These are phyloP conservation scores for Sebastolobus alascanus DNA, from an alignment of 2,797 vertebrate genomes.

Conservation along the genomic window DNA sequence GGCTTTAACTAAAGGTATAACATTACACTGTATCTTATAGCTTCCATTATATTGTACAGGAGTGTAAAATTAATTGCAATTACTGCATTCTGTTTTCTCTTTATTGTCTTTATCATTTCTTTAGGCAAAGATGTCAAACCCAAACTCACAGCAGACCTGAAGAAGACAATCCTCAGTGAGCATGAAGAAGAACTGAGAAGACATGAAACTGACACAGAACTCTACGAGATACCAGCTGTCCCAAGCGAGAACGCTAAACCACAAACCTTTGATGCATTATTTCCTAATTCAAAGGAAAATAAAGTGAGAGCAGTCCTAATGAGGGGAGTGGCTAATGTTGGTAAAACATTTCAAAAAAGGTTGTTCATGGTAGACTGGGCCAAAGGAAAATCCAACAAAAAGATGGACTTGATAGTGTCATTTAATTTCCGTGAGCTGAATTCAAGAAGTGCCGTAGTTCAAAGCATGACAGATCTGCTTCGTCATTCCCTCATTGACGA, in stretches of 20 bases:
- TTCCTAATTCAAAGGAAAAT: neutral
- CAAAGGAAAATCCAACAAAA: rapidly evolving
- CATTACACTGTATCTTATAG: neutral
- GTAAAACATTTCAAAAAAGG: conserved; percentile 63
- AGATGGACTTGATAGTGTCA: conserved; percentile 39
- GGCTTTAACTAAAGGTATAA: neutral
- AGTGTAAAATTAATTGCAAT: neutral
- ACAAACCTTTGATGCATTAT: neutral
- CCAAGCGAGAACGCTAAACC: neutral
- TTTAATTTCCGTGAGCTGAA: conserved; percentile 62
- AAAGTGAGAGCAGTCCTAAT: conserved; percentile 54
- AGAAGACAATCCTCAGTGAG: neutral
- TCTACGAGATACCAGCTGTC: neutral
- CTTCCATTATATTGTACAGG: neutral
- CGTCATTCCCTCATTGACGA: neutral
- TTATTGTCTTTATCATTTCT: neutral
- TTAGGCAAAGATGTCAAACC: neutral
- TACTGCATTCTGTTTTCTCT: neutral
- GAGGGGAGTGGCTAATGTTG: conserved; percentile 51
- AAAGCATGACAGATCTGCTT: conserved; percentile 55
- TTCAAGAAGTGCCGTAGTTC: neutral
- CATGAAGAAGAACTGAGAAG: rapidly evolving
- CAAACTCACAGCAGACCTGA: neutral
- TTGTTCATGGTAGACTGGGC: conserved; percentile 51
- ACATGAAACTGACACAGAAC: neutral